phyloP scores from a whole-genome alignment of 2,888 invertebrate genomes.

The Nephrotoma appendiculata region DNA sequence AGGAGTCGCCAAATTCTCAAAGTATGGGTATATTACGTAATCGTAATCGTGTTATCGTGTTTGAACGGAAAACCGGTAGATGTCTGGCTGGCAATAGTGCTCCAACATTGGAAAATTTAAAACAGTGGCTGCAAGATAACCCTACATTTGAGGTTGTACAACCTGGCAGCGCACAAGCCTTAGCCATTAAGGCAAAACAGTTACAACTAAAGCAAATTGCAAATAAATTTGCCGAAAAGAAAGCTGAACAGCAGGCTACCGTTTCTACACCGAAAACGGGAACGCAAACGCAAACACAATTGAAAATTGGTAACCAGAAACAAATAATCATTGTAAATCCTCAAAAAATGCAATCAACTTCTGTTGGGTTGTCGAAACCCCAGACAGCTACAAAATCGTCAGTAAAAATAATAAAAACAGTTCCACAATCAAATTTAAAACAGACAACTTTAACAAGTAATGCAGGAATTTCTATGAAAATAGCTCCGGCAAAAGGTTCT shows the following conservation, averaged over 20 bases:
- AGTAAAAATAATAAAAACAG: not conserved
- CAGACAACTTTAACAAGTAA: not conserved
- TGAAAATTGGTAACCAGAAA: slow-evolving; percentile 27
- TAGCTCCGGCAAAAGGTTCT: not conserved
- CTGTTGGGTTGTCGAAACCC: slow-evolving; percentile 18
- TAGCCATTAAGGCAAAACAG: slow-evolving; percentile 18
- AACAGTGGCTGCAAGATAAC: slow-evolving; percentile 72
- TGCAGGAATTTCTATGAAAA: not conserved
- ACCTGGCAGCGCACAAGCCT: slow-evolving; percentile 40
- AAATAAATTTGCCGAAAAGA: slow-evolving; percentile 7
- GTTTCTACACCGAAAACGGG: slow-evolving; percentile 13
- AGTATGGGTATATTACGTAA: slow-evolving; percentile 4
- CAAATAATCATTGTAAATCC: slow-evolving; percentile 17
- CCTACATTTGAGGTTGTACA: slow-evolving; percentile 76
- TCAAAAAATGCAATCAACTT: slow-evolving; percentile 14
- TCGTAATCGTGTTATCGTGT: slow-evolving; percentile 47
- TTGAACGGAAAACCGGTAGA: slow-evolving; percentile 65
- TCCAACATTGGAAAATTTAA: slow-evolving; percentile 64
- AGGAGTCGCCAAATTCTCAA: not conserved
- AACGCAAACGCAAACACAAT: slow-evolving; percentile 32
- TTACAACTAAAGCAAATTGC: slow-evolving; percentile 15
- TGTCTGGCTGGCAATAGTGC: slow-evolving; percentile 63
- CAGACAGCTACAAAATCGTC: slow-evolving; percentile 25
- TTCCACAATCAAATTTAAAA: slow-evolving; percentile 15
- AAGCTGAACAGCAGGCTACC: slow-evolving; percentile 6